These are phyloP conservation scores for Sterrhoptilus dennistouni DNA, from an alignment of 2,113 vertebrate genomes.

Conservation along the genomic window DNA sequence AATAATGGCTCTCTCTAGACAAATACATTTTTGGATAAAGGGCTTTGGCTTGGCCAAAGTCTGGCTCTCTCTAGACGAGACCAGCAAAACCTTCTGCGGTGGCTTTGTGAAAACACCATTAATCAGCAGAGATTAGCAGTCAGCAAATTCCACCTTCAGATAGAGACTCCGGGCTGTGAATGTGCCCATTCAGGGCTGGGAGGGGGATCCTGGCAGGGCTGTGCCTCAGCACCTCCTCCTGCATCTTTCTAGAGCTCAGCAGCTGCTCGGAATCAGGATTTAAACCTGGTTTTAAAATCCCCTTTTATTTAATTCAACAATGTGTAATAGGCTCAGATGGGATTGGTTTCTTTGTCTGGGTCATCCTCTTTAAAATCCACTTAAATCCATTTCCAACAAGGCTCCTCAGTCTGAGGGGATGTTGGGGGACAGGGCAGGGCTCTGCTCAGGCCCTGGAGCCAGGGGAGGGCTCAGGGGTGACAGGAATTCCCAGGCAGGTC, in stretches of 20 bases:
- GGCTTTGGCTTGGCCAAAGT: conserved; percentile 35
- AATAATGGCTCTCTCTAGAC: conserved; percentile 4
- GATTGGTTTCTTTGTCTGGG: background rate
- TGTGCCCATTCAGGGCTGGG: background rate
- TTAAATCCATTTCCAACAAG: background rate
- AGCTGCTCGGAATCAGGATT: conserved; percentile 27
- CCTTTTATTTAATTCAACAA: background rate
- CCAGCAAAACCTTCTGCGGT: conserved; percentile 1
- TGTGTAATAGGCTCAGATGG: background rate
- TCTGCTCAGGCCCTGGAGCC: background rate
- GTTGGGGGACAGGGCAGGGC: background rate
- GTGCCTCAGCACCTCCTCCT: background rate
- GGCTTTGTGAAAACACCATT: conserved; percentile 26
- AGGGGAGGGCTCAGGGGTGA: background rate
- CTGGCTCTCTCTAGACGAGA: conserved; percentile 11
- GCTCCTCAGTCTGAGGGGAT: background rate
- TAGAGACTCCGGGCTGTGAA: background rate
- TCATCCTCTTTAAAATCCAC: background rate
- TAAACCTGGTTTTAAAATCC: background rate
- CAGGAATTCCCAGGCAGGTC: background rate
- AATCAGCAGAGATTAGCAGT: conserved; percentile 46
- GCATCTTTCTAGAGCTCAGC: conserved; percentile 23
- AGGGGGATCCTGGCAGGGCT: background rate
- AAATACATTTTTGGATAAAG: conserved; percentile 56
- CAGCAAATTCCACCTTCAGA: conserved; percentile 26